Conservation (phyloP, 1,140 invertebrate species). For the roundworm (Caenorhabditis elegans) region WBcel235 BX284605.5:16291501-16292000, state of each 20-base stretch:
- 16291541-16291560: slow-evolving; percentile 20
- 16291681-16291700: slow-evolving; percentile 45
- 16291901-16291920: slow-evolving; percentile 35
- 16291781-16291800: background rate
- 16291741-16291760: background rate
- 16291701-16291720: slow-evolving; percentile 40
- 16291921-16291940: slow-evolving; percentile 34
- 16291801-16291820: slow-evolving; percentile 5
- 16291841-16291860: slow-evolving; percentile 38
- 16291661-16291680: slow-evolving; percentile 43
- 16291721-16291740: slow-evolving; percentile 42
- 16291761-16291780: background rate
- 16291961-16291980: background rate
- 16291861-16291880: background rate
- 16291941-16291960: background rate
- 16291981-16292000: slow-evolving; percentile 1
- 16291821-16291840: background rate
- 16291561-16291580: background rate
- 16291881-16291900: slow-evolving; percentile 32
- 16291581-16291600: slow-evolving; percentile 32
- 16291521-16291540: background rate
- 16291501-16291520: too few species aligned
- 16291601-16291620: slow-evolving; percentile 37
- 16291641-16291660: background rate
- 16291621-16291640: background rate